phyloP scores from a whole-genome alignment of 2,797 vertebrate genomes.

The Petrocephalus schoutedeni region DNA sequence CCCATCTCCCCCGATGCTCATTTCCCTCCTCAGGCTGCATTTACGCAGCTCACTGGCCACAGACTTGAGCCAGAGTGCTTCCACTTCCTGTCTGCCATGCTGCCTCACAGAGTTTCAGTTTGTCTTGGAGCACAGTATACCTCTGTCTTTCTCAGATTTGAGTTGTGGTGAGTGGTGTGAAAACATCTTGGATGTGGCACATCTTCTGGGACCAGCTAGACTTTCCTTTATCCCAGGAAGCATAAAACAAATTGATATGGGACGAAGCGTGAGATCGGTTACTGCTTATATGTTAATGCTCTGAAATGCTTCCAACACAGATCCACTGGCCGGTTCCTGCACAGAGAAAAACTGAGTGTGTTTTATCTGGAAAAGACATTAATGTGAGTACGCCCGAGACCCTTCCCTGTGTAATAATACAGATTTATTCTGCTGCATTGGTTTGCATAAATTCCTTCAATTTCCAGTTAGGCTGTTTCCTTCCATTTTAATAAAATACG shows the following conservation, averaged over 20 bases:
- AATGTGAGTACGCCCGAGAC: slow-evolving; percentile 72
- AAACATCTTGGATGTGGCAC: slow-evolving; percentile 34
- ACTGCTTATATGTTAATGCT: slow-evolving; percentile 34
- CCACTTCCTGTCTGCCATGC: background rate
- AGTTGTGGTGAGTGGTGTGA: slow-evolving; percentile 13
- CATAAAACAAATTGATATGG: slow-evolving; percentile 48
- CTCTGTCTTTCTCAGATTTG: background rate
- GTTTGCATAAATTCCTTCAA: background rate
- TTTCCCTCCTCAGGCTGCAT: background rate
- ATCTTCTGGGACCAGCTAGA: slow-evolving; percentile 46
- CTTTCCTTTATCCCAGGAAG: slow-evolving; percentile 36
- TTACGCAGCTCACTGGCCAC: background rate
- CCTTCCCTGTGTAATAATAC: background rate
- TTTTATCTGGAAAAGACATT: slow-evolving; percentile 90
- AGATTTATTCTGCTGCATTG: background rate
- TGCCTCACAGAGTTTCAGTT: background rate
- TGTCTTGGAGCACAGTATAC: background rate
- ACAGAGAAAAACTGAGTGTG: slow-evolving; percentile 86
- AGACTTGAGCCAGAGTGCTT: background rate
- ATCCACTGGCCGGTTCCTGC: slow-evolving; percentile 94
- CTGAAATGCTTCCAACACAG: slow-evolving; percentile 57
- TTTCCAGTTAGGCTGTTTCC: background rate
- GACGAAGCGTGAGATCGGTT: slow-evolving; percentile 29
- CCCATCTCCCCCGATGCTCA: background rate
- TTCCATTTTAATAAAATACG: background rate